Evolutionary conservation across 2,113 vertebrate genomes (phyloP), one percentile per base, ranked within the genome.

Genomic region (Caranx melampygus): DNA sequence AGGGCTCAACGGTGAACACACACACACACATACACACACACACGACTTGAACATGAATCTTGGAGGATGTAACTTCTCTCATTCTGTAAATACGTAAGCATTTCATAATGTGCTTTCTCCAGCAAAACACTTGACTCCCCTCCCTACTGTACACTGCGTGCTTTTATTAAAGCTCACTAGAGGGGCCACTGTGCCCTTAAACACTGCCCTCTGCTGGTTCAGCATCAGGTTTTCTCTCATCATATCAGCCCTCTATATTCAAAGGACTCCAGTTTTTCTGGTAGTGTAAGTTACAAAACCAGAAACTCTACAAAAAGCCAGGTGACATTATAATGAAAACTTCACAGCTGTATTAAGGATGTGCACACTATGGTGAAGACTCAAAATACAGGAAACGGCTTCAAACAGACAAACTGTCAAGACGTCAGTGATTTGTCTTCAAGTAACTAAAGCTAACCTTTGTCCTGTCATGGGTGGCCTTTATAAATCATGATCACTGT

Each of bases 1-100:
- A 99, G 91, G 97, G 97, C 90, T 99, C 96, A 68, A 98, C 91
- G 55, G 98, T 99, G 90, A 97, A 97, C 95, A 64, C 35, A 21
- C 26, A 60, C 3, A n/a, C 5, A 64, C 14, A 34, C 66, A 16
- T 20, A 37, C 65, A 68, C 34, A 52, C 51, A 52, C 18, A n/a
- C 5, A 21, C 45, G 5, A 26, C 26, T 26, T 26, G 26, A 26
- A 26, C 26, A 26, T 26, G 26, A 26, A 26, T 14, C 2, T 35
- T 33, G 31, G 11, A 33, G n/a, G 9, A 21, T 79, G 3, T n/a
- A 21, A 49, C 31, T 34, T 54, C n/a, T 26, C 8, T 40, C 3
- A 18, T 20, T 35, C 5, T 11, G 51, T 20, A 54, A 9, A 20
- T 60, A 13, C 45, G 26, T 37, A 44, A 10, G 9, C 0, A 0